phyloP scores from a whole-genome alignment of 2,888 invertebrate species.

The Busseola fusca region DNA sequence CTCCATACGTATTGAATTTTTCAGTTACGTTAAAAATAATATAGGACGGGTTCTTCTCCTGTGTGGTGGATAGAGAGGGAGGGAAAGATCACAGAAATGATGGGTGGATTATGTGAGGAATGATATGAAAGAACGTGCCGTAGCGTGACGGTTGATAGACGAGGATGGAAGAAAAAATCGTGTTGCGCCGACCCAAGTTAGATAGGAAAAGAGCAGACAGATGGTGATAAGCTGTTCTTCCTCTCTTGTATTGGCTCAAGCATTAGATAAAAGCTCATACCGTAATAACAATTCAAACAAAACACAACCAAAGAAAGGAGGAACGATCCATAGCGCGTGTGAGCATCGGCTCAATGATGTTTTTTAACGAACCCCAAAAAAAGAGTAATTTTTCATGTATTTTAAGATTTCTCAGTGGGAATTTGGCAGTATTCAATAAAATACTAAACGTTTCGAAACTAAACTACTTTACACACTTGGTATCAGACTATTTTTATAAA shows the following conservation, averaged over 20 bases:
- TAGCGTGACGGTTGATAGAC: not conserved
- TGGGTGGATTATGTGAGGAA: not conserved
- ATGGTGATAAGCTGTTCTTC: not conserved
- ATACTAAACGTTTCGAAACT: not conserved
- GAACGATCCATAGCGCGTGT: not conserved
- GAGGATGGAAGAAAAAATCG: not conserved
- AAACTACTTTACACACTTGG: no score
- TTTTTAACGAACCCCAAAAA: not conserved
- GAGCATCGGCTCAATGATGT: not conserved
- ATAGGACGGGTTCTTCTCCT: no score
- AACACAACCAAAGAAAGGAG: no score
- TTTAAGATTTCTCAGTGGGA: not conserved
- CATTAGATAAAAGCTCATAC: not conserved
- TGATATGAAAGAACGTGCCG: not conserved
- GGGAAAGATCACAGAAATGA: not conserved
- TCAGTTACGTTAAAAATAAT: no score
- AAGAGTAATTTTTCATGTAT: not conserved
- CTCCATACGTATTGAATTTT: conserved; percentile 22
- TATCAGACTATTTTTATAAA: not conserved
- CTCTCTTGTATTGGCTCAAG: not conserved
- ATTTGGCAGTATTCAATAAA: not conserved
- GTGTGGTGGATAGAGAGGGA: not conserved
- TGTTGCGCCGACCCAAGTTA: not conserved
- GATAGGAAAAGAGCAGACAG: not conserved
- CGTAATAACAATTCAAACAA: not conserved